Percentiles rank a stretch among this genome's conserved stretches.
These are phyloP conservation scores for Muraenolepis orangiensis DNA, from an alignment of 2,797 vertebrate genomes.

Conservation along the genomic window DNA sequence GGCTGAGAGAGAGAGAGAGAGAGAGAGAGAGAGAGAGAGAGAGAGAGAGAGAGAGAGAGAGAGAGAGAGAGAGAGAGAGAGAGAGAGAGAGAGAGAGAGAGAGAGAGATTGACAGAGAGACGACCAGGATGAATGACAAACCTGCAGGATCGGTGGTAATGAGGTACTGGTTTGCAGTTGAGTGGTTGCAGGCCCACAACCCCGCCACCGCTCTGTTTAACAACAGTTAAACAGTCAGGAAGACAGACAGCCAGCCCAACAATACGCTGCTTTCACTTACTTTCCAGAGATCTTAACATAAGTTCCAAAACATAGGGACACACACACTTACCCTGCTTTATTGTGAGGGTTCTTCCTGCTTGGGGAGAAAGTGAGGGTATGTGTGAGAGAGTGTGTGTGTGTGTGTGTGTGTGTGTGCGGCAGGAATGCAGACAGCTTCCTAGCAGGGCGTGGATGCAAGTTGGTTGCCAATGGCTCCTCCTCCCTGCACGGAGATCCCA, in stretches of 20 bases:
- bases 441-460: constrained; percentile 68
- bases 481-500: constrained; percentile 41
- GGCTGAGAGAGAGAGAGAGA: no score
- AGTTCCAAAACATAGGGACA: background rate
- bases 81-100: background rate
- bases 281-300: constrained; percentile 17
- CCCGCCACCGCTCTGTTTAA: constrained; percentile 36
- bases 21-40: no score
- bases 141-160: constrained; percentile 28
- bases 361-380: background rate
- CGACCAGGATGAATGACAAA: background rate
- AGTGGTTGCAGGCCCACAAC: constrained; percentile 45
- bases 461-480: constrained; percentile 52
- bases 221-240: constrained; percentile 24
- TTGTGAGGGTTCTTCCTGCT: constrained; percentile 27
- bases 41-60: no score
- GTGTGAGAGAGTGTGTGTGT: background rate
- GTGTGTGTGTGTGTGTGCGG: constrained; percentile 10
- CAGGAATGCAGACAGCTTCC: constrained; percentile 68
- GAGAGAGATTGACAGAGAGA: background rate
- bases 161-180: constrained; percentile 44
- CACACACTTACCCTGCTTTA: constrained; percentile 40
- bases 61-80: background rate
- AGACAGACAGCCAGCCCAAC: background rate
- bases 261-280: constrained; percentile 7